These are phyloP conservation scores for Dendronephthya gigantea DNA, from an alignment of 64 coral and sea anemone species.

Conservation along the genomic window DNA sequence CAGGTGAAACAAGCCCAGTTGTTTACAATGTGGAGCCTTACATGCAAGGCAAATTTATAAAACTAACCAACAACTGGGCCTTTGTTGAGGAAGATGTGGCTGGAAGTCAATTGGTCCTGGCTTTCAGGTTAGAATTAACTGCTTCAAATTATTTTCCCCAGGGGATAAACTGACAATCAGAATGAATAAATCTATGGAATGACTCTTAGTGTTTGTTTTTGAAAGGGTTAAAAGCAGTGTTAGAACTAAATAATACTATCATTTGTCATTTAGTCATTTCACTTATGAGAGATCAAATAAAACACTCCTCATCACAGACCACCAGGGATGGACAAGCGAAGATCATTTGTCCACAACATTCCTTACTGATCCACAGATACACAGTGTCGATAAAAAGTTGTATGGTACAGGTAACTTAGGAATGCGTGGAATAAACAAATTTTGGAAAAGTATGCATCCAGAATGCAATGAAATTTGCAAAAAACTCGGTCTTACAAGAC, in stretches of 20 bases:
- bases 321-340: constrained; percentile 70
- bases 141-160: no score
- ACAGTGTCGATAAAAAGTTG: constrained; percentile 56
- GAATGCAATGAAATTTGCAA: constrained; percentile 73
- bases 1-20: constrained; percentile 14
- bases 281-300: constrained; percentile 60
- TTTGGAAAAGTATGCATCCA: constrained; percentile 76
- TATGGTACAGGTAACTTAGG: constrained; percentile 86
- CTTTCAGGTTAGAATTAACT: constrained; percentile 48
- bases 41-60: constrained; percentile 84
- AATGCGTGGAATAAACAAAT: constrained; percentile 48
- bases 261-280: constrained; percentile 50
- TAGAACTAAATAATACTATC: not conserved
- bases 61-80: constrained; percentile 75
- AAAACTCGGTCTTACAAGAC: constrained; percentile 44
- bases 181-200: not conserved
- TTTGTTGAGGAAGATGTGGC: constrained; percentile 32
- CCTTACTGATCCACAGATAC: constrained; percentile 94
- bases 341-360: constrained; percentile 61
- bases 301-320: constrained; percentile 63
- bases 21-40: constrained; percentile 86
- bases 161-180: not conserved
- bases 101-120: constrained; percentile 55
- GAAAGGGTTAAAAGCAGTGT: no score
- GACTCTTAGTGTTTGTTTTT: no score